These are phyloP conservation scores for Vultur gryphus DNA, from an alignment of 2,797 vertebrate species.

Conservation along the genomic window DNA sequence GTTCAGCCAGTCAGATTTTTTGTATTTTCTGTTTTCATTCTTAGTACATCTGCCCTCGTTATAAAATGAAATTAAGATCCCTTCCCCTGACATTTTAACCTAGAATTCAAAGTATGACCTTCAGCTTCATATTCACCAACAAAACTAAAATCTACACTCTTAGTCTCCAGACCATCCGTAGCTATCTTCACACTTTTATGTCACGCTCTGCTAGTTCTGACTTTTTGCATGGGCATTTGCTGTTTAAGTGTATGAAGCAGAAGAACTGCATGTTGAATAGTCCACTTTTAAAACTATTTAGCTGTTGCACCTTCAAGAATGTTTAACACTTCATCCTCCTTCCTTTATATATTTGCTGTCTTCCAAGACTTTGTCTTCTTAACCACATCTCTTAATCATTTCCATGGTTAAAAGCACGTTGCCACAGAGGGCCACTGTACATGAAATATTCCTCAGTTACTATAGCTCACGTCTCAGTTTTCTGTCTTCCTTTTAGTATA, in stretches of 20 bases:
- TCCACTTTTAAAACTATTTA: not conserved
- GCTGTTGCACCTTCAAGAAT: not conserved
- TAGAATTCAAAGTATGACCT: not conserved
- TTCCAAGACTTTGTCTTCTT: not conserved
- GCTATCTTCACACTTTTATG: not conserved
- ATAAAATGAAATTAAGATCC: not conserved
- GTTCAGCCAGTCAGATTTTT: not conserved
- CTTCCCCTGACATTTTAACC: not conserved
- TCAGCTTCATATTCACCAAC: not conserved
- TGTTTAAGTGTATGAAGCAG: not conserved
- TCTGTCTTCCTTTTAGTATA: not conserved
- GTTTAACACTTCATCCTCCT: not conserved
- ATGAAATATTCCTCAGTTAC: not conserved
- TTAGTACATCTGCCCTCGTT: rapidly evolving
- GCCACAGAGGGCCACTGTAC: not conserved
- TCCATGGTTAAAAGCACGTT: not conserved
- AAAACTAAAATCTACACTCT: not conserved
- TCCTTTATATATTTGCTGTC: not conserved
- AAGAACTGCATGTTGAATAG: not conserved
- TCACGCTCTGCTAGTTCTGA: not conserved
- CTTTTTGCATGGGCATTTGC: not conserved
- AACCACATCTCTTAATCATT: not conserved
- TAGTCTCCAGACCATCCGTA: not conserved
- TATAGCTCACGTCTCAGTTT: not conserved
- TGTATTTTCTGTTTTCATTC: not conserved